Evolutionary conservation across 2,113 vertebrate genomes (phyloP).

Genomic region (Apodemus sylvaticus): DNA sequence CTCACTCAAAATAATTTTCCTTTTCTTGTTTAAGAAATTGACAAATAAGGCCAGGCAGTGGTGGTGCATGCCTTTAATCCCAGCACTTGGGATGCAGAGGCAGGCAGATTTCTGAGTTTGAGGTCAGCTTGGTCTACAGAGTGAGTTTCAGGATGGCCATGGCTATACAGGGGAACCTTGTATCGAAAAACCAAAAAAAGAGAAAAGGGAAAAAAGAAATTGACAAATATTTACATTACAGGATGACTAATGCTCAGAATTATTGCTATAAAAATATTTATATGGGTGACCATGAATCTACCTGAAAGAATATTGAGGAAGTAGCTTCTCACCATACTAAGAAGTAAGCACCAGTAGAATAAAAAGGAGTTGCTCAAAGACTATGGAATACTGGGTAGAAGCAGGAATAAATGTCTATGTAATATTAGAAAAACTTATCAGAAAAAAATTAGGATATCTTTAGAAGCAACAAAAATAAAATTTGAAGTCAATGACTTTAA

Average conservation of each 20-base stretch:
- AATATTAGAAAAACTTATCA: background rate
- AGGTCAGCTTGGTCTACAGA: too few relatives aligned
- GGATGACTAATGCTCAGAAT: background rate
- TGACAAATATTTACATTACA: background rate
- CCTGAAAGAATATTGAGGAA: background rate
- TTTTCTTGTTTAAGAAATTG: background rate
- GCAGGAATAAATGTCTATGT: too few relatives aligned
- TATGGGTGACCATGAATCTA: background rate
- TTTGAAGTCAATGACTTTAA: background rate
- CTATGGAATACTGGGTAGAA: background rate
- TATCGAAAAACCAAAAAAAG: too few relatives aligned
- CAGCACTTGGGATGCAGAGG: too few relatives aligned
- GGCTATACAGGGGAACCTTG: too few relatives aligned
- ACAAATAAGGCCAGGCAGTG: too few relatives aligned
- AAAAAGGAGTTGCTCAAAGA: background rate
- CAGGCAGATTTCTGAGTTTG: too few relatives aligned
- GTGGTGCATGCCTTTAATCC: too few relatives aligned
- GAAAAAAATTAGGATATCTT: background rate
- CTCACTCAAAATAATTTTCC: background rate
- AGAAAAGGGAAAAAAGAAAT: too few relatives aligned
- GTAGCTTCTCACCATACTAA: background rate
- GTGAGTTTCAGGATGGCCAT: too few relatives aligned
- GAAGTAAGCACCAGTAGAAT: background rate
- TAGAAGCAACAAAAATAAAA: background rate
- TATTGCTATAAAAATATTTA: too few relatives aligned